Conservation (phyloP, 1,140 invertebrate species). For the Bradynema listronoti region DNA sequence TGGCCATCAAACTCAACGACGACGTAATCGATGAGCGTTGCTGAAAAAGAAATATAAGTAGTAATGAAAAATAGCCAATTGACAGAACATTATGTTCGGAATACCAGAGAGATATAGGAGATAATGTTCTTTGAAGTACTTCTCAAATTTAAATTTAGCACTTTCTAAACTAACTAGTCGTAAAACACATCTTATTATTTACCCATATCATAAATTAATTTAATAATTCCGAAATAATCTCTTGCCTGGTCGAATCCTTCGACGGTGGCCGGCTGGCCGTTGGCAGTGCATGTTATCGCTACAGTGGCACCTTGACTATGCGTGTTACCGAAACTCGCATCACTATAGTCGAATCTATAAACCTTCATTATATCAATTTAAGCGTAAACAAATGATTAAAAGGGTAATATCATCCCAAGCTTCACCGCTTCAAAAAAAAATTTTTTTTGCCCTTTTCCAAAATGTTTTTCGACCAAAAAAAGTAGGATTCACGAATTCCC, state of each 20-base stretch:
- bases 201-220: neutral
- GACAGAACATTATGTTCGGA: neutral
- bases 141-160: neutral
- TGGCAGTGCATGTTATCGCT: slow-evolving; percentile 54
- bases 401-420: too few relatives aligned
- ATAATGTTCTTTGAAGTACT: neutral
- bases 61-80: neutral
- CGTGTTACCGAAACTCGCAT: slow-evolving; percentile 56
- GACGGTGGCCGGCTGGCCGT: slow-evolving; percentile 57
- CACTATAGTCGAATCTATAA: slow-evolving; percentile 56
- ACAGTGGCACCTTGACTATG: slow-evolving; percentile 52
- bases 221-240: neutral
- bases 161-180: neutral
- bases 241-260: slow-evolving; percentile 56
- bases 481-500: neutral
- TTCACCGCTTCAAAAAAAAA: too few relatives aligned
- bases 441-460: too few relatives aligned
- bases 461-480: neutral
- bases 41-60: slow-evolving; percentile 29
- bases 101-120: neutral
- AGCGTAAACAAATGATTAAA: neutral
- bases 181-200: neutral
- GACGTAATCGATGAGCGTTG: slow-evolving; percentile 55
- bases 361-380: too few relatives aligned
- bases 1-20: slow-evolving; percentile 48